Conservation (phyloP, 2,113 vertebrate genomes). For the Casuarius casuarius region DNA sequence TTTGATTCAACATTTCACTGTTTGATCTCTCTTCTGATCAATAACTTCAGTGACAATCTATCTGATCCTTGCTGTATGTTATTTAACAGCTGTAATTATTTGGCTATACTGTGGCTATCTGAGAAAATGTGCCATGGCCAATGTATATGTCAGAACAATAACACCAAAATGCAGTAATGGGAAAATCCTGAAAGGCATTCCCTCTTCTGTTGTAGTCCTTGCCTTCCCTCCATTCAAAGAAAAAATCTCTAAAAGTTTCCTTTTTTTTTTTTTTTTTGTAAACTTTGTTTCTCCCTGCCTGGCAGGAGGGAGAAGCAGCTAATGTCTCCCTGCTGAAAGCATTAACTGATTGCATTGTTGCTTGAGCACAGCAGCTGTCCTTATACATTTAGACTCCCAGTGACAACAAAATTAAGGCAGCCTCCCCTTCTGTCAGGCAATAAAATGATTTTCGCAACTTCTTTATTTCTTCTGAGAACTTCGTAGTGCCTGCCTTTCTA, state of each 20-base stretch:
- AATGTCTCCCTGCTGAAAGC: constrained; percentile 78
- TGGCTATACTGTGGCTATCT: not conserved
- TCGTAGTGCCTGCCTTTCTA: constrained; percentile 31
- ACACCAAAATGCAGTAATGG: fast-evolving
- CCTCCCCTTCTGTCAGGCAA: constrained; percentile 69
- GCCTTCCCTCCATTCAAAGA: not conserved
- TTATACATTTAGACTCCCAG: constrained; percentile 77
- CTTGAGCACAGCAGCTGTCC: constrained; percentile 79
- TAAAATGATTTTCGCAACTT: constrained; percentile 72
- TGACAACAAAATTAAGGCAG: constrained; percentile 80
- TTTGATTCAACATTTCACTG: not conserved
- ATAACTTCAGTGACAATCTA: not conserved
- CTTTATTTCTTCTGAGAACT: constrained; percentile 68
- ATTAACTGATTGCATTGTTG: constrained; percentile 79
- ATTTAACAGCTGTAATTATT: not conserved
- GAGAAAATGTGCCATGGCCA: not conserved
- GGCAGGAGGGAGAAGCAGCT: constrained; percentile 69
- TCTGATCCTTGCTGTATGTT: not conserved
- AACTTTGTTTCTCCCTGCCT: constrained; percentile 73
- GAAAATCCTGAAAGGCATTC: not conserved
- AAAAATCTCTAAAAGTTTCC: constrained; percentile 32
- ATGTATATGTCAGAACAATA: fast-evolving
- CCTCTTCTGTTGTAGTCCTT: not conserved
- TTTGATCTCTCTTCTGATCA: not conserved
- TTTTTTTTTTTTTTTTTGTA: not conserved